Conservation (phyloP, 2,113 vertebrate species). For the Pachypanchax playfairii region DNA sequence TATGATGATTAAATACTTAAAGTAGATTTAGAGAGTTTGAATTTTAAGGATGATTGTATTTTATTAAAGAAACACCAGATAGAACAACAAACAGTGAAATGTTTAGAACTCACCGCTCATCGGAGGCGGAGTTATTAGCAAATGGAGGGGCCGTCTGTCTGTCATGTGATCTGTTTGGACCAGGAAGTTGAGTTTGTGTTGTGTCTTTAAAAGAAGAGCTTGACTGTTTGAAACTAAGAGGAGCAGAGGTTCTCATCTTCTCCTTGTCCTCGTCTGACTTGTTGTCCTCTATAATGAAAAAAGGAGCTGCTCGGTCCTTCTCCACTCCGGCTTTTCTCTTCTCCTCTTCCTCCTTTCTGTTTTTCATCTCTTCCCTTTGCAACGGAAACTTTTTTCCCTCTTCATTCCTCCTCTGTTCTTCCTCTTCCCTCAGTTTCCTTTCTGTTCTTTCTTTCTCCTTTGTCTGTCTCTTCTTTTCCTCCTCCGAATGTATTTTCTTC, state of each 20-base stretch:
- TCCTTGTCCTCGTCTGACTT: constrained; percentile 73
- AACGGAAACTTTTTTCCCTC: background rate
- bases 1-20: background rate
- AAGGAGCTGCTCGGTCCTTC: background rate
- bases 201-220: background rate
- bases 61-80: background rate
- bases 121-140: constrained; percentile 9
- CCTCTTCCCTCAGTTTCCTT: constrained; percentile 8
- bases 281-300: constrained; percentile 48
- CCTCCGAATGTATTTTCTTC: background rate
- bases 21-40: background rate
- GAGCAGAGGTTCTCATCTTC: constrained; percentile 53
- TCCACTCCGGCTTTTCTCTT: background rate
- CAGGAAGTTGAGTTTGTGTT: constrained; percentile 6
- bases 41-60: background rate
- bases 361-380: background rate
- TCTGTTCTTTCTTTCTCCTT: constrained; percentile 9
- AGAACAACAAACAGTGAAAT: constrained; percentile 1
- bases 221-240: background rate
- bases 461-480: constrained; percentile 1
- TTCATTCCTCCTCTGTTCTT: constrained; percentile 1
- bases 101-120: constrained; percentile 62
- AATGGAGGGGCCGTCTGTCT: constrained; percentile 3
- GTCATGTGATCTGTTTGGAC: constrained; percentile 9
- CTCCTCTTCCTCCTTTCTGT: constrained; percentile 5